These are phyloP conservation scores for Hyles lineata DNA, from an alignment of 2,888 invertebrate genomes.

Conservation along the genomic window DNA sequence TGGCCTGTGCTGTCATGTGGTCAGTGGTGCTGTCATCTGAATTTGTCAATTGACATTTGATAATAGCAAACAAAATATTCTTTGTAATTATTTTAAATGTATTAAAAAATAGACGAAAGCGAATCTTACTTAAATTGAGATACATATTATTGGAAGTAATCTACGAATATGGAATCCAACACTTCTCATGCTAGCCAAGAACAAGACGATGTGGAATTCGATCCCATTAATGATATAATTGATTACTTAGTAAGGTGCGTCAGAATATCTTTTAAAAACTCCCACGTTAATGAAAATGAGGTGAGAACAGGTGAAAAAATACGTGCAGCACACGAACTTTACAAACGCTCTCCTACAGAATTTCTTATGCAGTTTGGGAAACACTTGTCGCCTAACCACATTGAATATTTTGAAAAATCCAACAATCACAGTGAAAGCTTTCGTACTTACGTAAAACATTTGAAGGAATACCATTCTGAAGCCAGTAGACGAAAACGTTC, in stretches of 20 bases:
- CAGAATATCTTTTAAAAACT: constrained; percentile 90
- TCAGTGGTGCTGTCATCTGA: too few species aligned
- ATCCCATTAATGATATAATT: constrained; percentile 84
- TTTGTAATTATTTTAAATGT: too few species aligned
- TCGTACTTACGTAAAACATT: constrained; percentile 86
- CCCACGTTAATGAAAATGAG: constrained; percentile 92
- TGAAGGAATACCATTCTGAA: constrained; percentile 84
- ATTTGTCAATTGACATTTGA: too few species aligned
- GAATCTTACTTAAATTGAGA: too few species aligned
- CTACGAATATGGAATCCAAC: constrained; percentile 9
- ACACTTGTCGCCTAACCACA: constrained; percentile 87
- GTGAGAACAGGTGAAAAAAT: constrained; percentile 88
- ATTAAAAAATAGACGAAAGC: too few species aligned
- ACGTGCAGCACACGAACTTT: constrained; percentile 87
- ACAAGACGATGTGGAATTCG: constrained; percentile 55
- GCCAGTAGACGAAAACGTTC: constrained; percentile 82
- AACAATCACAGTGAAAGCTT: constrained; percentile 81
- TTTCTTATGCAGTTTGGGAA: constrained; percentile 93
- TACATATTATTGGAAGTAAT: background rate
- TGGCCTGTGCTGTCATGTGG: too few species aligned
- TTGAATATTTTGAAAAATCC: constrained; percentile 87
- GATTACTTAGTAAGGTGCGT: constrained; percentile 86
- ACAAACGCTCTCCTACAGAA: constrained; percentile 86
- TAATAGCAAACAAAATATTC: too few species aligned
- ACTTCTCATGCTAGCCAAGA: constrained; percentile 35